Evolutionary conservation across 2,113 vertebrate species (phyloP), one percentile per base, ranked within the genome.

Genomic region (Mustela lutreola): DNA sequence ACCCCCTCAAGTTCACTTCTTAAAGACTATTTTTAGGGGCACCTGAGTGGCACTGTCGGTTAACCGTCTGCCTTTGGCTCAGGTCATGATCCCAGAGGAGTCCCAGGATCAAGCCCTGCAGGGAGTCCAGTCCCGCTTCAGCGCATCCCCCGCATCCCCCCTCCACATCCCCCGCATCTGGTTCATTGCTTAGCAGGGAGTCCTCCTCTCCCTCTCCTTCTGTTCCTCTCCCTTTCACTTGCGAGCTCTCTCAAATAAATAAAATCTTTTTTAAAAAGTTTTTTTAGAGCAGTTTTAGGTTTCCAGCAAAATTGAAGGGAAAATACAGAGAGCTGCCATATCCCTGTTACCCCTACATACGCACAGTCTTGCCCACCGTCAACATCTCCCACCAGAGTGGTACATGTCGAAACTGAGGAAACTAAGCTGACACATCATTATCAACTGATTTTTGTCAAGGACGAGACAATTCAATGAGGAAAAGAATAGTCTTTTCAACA

Each of bases 401-500:
- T 39, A 53, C 33, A 80, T 6, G 10, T 63, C 50, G 36, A 45
- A 65, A 24, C 1, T 63, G 42, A 79, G 9, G 6, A 53, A 65
- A 26, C 42, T 48, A 50, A 62, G 65, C 0, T 65, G 60, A 80
- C n/a, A 80, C 76, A 67, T 56, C 45, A 22, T 24, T 56, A 53
- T 56, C 45, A 67, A 88, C 5, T 88, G 87, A 86, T 73, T 87
- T 84, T 94, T 84, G n/a, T 89, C 36, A 83, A 89, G 39, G 39
- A 89, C 19, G 70, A 89, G 39, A 84, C 12, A 58, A 71, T 89
- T 79, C 42, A 84, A n/a, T 62, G 21, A 60, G 31, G 65, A 95
- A 95, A 75, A 75, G 56, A 95, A 92, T 1, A 79, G n/a, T n/a
- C 75, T 82, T 80, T 87, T 88, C 56, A 92, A 56, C 65, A 88